These are phyloP conservation scores for Rotaria macrura DNA, from an alignment of 2,888 invertebrate genomes.

Conservation along the genomic window DNA sequence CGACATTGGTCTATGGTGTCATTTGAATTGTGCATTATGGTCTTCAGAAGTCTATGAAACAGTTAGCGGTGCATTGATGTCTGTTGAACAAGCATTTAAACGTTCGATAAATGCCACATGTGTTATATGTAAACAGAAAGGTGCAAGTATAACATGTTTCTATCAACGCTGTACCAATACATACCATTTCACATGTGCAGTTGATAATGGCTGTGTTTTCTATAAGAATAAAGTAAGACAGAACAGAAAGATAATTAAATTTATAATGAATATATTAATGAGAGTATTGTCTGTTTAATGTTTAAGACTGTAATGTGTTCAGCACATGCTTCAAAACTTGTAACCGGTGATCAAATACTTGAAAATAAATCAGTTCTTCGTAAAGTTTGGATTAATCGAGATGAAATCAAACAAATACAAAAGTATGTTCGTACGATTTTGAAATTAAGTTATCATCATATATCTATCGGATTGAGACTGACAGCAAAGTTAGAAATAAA, in stretches of 20 bases:
- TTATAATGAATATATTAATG: no score
- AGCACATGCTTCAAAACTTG: conserved; percentile 56
- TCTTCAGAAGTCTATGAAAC: conserved; percentile 94
- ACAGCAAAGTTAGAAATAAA: no score
- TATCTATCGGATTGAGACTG: no score
- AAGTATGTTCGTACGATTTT: neutral
- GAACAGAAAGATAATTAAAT: no score
- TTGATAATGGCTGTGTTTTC: conserved; percentile 81
- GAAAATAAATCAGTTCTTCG: conserved; percentile 49
- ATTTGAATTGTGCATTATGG: conserved; percentile 95
- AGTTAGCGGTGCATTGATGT: conserved; percentile 83
- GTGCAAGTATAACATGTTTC: conserved; percentile 90
- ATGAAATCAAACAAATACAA: conserved; percentile 81
- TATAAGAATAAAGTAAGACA: conserved; percentile 74
- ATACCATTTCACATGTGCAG: conserved; percentile 89
- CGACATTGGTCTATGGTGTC: conserved; percentile 94
- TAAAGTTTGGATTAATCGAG: conserved; percentile 84
- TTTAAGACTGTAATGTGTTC: conserved; percentile 72
- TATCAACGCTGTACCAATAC: conserved; percentile 78
- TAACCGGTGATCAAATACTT: conserved; percentile 30
- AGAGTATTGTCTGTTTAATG: neutral
- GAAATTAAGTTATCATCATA: no score
- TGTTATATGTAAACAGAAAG: conserved; percentile 69
- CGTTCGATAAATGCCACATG: conserved; percentile 61
- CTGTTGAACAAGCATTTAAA: conserved; percentile 77